These are phyloP conservation scores for Eutolmus rufibarbis DNA, from an alignment of 2,888 invertebrate species.

Conservation along the genomic window DNA sequence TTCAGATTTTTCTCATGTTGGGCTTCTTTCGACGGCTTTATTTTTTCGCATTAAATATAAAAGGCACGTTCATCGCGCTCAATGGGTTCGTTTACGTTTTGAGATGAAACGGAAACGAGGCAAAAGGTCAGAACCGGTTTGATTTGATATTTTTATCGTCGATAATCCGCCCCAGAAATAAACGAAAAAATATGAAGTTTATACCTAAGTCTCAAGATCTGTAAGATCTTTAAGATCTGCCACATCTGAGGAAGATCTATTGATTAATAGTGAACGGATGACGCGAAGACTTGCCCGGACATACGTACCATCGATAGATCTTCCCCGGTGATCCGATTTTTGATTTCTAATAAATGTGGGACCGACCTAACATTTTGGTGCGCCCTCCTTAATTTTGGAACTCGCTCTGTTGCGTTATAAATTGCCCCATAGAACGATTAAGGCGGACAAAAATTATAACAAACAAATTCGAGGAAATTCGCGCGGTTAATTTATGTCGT, in stretches of 20 bases:
- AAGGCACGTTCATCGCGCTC: not conserved
- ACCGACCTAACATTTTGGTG: not conserved
- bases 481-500: not conserved
- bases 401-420: not conserved
- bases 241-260: not conserved
- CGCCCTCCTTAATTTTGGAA: not conserved
- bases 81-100: not conserved
- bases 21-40: not conserved
- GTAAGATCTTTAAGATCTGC: not conserved
- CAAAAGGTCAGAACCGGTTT: slow-evolving; percentile 9
- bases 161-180: not conserved
- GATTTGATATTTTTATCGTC: not conserved
- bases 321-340: not conserved
- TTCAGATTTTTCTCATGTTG: not conserved
- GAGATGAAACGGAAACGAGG: slow-evolving; percentile 15
- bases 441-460: slow-evolving; percentile 14
- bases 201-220: not conserved
- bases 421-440: slow-evolving; percentile 1
- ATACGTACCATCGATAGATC: not conserved
- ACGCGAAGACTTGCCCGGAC: not conserved
- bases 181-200: not conserved
- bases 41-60: slow-evolving; percentile 3
- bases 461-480: slow-evolving; percentile 8
- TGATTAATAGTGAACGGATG: slow-evolving; percentile 9
- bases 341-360: not conserved